Base-by-base conservation (phyloP, 2,888 invertebrate genomes). In the Eugnorisma glareosa region DNA sequence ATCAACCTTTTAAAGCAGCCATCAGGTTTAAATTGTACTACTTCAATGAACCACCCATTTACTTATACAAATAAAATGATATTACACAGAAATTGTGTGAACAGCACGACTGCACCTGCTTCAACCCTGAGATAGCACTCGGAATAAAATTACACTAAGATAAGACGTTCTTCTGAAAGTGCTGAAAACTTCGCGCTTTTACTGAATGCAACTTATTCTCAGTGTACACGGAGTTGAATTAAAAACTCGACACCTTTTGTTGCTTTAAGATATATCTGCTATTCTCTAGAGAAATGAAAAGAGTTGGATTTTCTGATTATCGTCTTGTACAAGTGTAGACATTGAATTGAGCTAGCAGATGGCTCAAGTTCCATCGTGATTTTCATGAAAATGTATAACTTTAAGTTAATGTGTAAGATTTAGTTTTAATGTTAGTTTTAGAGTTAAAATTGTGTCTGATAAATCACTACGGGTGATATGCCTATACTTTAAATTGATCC, bases 171-270 rank as follows among this genome's bases (percentile, higher is more conserved):
- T 59, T 18, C 51, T 70, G 40, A 66, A 76, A 74, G 57, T 71
- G 76, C 61, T 35, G 54, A 71, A 75, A 83, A 77, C 73, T 85
- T 69, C 24, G 18, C 73, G 15, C n/a, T 57, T 48, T 71, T 61
- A 63, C 63, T 40, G 48, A 73, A 75, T 59, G n/a, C 70, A 70
- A 80, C 48, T 68, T 59, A 71, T 76, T 54, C 64, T 74, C 35
- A 43, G 18, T 59, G 57, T 67, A 74, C 66, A 48, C 73, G 10
- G 71, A 72, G 67, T 64, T 59, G 68, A 79, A 69, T 76, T 67
- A 67, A 81, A 79, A 73, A 67, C 63, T 81, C 71, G n/a, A 69
- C 85, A 64, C 45, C 70, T 77, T 73, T 77, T 70, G 63, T 81
- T 37, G 61, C 43, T 59, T 15, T 21, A 24, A 67, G 43, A 75